These are phyloP conservation scores for Apogon hyalosoma DNA, from an alignment of 2,797 vertebrate species.

Conservation along the genomic window DNA sequence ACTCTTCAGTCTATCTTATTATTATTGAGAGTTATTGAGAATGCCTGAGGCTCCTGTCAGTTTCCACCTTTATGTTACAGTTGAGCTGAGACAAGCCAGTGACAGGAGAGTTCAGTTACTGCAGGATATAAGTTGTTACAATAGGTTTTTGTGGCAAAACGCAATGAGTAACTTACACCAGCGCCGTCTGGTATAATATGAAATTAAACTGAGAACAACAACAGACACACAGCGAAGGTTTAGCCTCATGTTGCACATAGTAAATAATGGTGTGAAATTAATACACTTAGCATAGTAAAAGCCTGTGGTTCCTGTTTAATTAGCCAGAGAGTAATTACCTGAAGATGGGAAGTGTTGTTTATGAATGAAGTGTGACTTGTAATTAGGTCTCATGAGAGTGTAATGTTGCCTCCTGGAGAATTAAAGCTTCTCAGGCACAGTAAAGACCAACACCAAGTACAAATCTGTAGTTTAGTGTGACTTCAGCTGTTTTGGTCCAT, in stretches of 20 bases:
- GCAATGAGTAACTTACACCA: not conserved
- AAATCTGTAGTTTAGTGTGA: too few species aligned
- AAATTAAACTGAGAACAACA: slow-evolving; percentile 11
- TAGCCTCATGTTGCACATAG: not conserved
- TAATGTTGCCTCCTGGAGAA: slow-evolving; percentile 52
- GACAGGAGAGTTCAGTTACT: slow-evolving; percentile 11
- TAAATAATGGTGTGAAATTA: slow-evolving; percentile 33
- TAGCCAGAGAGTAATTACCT: slow-evolving; percentile 56
- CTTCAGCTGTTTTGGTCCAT: too few species aligned
- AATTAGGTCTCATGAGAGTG: slow-evolving; percentile 71
- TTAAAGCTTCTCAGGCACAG: slow-evolving; percentile 26
- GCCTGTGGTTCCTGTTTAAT: slow-evolving; percentile 63
- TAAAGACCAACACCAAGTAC: slow-evolving; percentile 12
- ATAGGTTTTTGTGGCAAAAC: slow-evolving; percentile 17
- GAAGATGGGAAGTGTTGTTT: slow-evolving; percentile 62
- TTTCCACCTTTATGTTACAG: slow-evolving; percentile 16
- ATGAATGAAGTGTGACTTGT: slow-evolving; percentile 63
- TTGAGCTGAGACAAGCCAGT: slow-evolving; percentile 21
- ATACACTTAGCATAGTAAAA: slow-evolving; percentile 43
- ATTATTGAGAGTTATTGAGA: too few species aligned
- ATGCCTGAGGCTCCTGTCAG: slow-evolving; percentile 16
- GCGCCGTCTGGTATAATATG: not conserved
- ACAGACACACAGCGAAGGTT: slow-evolving; percentile 1
- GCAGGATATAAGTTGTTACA: slow-evolving; percentile 29
- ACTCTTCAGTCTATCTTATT: too few species aligned